A percentile compares a stretch with the other conserved stretches of the same genome.
Evolutionary conservation across 2,797 vertebrate genomes (phyloP).

Genomic region (Takifugu ocellatus): DNA sequence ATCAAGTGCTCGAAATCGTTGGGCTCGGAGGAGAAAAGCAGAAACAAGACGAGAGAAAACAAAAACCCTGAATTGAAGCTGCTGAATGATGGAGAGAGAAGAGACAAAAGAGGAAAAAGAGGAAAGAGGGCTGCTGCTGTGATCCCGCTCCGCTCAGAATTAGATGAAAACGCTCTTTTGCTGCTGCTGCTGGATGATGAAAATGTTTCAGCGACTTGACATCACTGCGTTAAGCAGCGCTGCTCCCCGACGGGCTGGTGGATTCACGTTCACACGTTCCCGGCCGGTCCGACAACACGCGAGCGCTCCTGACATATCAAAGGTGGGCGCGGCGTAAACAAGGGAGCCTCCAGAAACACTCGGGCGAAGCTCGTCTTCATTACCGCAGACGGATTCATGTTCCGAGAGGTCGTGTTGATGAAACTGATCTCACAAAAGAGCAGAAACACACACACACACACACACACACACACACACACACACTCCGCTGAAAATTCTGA

Average conservation of each 20-base stretch:
- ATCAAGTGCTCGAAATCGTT: constrained; percentile 62
- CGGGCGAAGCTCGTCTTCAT: constrained; percentile 19
- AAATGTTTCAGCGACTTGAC: constrained; percentile 66
- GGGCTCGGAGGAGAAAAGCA: constrained; percentile 33
- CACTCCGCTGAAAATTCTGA: too few relatives aligned
- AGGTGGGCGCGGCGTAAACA: constrained; percentile 50
- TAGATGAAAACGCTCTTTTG: constrained; percentile 48
- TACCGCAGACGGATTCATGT: constrained; percentile 31
- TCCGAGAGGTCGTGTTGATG: constrained; percentile 50
- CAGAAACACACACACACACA: constrained; percentile 40
- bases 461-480: constrained; percentile 40
- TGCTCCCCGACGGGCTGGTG: constrained; percentile 34
- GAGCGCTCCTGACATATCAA: constrained; percentile 47
- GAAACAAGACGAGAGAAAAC: not conserved
- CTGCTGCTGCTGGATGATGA: constrained; percentile 58
- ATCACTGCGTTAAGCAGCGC: constrained; percentile 54
- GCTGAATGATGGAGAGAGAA: not conserved
- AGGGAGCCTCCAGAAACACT: constrained; percentile 24
- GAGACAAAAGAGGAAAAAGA: not conserved
- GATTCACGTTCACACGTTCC: constrained; percentile 57
- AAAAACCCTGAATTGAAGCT: not conserved
- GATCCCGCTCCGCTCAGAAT: constrained; percentile 32
- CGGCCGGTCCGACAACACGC: constrained; percentile 22
- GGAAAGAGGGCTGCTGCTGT: not conserved
- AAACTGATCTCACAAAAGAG: constrained; percentile 55